Evolutionary conservation across 2,888 invertebrate species (phyloP), one percentile per base, ranked within the genome.

Genomic region (Dorcus parallelipipedus): DNA sequence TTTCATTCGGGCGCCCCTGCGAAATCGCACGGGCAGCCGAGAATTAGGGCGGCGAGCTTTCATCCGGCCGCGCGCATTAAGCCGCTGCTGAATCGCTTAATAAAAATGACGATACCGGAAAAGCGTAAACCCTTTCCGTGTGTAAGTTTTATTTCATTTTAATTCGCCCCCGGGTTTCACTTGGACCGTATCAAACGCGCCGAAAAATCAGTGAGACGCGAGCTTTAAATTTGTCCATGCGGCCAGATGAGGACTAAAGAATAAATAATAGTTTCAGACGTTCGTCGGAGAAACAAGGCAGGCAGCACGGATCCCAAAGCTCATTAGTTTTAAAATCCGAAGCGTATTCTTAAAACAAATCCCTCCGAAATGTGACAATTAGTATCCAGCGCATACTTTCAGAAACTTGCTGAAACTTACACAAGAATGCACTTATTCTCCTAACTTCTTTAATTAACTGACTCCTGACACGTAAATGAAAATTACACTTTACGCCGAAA

Each of bases 371-470:
- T 70, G 70, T 69, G 72, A 73, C 73, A 73, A 69, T 66, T 64
- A 62, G 61, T 69, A 69, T 71, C 67, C 69, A 67, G 66, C 55
- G 65, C 69, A 66, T 61, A 60, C 67, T 68, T 64, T 65, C 64
- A 61, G 65, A 64, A 66, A 64, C 67, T 65, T 71, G 69, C 69
- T 70, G 68, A 65, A 66, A 70, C 71, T 76, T 75, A 77, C 77
- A 77, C 74, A 75, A 73, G 74, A 77, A 76, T 77, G 76, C 77
- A 76, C 77, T 77, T 76, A 76, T 75, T 76, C 72, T 67, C 71
- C 74, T 73, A 76, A 77, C 74, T 76, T 76, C 75, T 75, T 76
- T 76, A 77, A 76, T 77, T 76, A 77, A 76, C 73, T 76, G 71
- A 69, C 71, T 73, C 72, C 72, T 73, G 76, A 74, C 75, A 74